phyloP scores from a whole-genome alignment of 2,888 invertebrate genomes.

The Stenchaetothrips biformis region DNA sequence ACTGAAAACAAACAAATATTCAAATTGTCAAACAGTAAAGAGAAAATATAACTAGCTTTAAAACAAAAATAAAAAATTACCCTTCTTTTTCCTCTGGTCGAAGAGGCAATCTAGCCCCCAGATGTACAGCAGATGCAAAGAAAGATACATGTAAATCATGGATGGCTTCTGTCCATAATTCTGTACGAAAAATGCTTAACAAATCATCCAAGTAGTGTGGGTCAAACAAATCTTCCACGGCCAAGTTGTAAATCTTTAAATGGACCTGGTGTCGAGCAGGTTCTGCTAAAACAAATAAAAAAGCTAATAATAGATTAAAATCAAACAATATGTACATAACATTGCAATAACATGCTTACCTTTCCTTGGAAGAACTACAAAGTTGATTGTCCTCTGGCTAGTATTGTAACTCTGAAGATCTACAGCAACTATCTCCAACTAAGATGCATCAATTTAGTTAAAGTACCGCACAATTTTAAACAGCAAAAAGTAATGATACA shows the following conservation, averaged over 20 bases:
- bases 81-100: conserved; percentile 83
- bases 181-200: conserved; percentile 67
- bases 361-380: conserved; percentile 57
- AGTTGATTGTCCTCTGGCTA: conserved; percentile 55
- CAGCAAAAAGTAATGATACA: conserved; percentile 21
- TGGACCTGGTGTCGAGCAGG: conserved; percentile 72
- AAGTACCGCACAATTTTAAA: not conserved
- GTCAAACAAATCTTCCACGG: conserved; percentile 82
- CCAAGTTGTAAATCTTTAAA: conserved; percentile 82
- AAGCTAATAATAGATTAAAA: conserved; percentile 34
- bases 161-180: conserved; percentile 72
- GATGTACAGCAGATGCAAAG: conserved; percentile 75
- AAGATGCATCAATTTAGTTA: conserved; percentile 45
- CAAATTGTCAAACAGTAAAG: conserved; percentile 34
- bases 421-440: conserved; percentile 70
- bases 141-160: conserved; percentile 75
- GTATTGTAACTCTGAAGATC: conserved; percentile 76
- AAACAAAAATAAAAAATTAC: conserved; percentile 48
- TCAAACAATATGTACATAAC: not conserved
- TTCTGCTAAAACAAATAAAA: conserved; percentile 45
- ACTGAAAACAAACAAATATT: conserved; percentile 47
- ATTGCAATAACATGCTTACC: not conserved
- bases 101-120: conserved; percentile 76
- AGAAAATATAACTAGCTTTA: conserved; percentile 35
- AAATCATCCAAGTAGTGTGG: conserved; percentile 64